Evolutionary conservation across 1,140 invertebrate genomes (phyloP).

Genomic region (Ips nitidus): DNA sequence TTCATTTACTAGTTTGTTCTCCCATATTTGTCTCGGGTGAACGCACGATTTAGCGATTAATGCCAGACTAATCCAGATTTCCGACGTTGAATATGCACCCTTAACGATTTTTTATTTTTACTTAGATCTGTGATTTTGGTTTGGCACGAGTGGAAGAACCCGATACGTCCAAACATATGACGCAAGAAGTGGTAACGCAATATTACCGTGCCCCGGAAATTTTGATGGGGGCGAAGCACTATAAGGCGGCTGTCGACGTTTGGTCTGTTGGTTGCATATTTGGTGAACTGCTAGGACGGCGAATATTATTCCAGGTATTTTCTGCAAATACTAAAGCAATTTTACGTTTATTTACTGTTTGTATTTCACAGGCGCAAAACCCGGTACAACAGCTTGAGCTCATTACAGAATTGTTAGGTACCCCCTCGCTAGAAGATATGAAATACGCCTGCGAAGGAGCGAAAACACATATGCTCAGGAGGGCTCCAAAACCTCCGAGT

Average conservation of each 20-base stretch:
- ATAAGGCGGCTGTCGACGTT: conserved; percentile 94
- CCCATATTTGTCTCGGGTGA: background rate
- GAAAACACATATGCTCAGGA: conserved; percentile 86
- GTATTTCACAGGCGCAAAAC: conserved; percentile 53
- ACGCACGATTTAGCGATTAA: too few species aligned
- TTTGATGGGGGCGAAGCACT: conserved; percentile 96
- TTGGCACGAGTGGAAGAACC: conserved; percentile 87
- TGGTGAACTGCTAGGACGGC: conserved; percentile 89
- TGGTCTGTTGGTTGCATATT: conserved; percentile 99
- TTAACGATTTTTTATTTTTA: too few species aligned
- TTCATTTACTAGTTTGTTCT: background rate
- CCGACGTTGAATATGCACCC: too few species aligned
- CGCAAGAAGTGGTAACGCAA: conserved; percentile 97
- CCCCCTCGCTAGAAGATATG: conserved; percentile 96
- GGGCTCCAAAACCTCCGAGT: conserved; percentile 84
- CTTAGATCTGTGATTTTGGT: conserved; percentile 95
- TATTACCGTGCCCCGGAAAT: conserved; percentile 99
- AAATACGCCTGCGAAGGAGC: conserved; percentile 94
- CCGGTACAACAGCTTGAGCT: conserved; percentile 77
- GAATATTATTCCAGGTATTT: conserved; percentile 88
- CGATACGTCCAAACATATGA: conserved; percentile 92
- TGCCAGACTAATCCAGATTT: too few species aligned
- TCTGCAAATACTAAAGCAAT: background rate
- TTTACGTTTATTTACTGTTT: background rate
- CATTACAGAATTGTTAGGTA: conserved; percentile 95